phyloP scores from a whole-genome alignment of 1,140 invertebrate genomes.

The Drosophila prosaltans region DNA sequence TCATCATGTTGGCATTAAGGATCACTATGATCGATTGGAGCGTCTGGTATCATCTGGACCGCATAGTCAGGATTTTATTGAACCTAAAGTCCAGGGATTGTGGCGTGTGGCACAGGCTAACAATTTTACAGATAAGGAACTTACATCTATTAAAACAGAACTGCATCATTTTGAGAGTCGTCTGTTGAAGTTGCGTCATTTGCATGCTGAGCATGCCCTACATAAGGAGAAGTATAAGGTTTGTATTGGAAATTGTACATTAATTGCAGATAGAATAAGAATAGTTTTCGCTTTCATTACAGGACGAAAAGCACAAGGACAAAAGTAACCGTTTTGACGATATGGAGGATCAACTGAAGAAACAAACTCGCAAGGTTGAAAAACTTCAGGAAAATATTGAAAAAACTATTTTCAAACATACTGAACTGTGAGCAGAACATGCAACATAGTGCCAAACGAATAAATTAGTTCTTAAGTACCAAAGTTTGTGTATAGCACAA shows the following conservation, averaged over 20 bases:
- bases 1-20: slow-evolving; percentile 90
- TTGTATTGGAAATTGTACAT: slow-evolving; percentile 4
- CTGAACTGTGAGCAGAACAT: slow-evolving; percentile 84
- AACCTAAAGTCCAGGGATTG: slow-evolving; percentile 93
- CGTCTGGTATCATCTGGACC: slow-evolving; percentile 88
- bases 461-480: slow-evolving; percentile 54
- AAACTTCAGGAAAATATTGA: slow-evolving; percentile 94
- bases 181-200: slow-evolving; percentile 91
- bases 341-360: slow-evolving; percentile 90
- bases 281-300: slow-evolving; percentile 31
- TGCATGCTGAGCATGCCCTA: slow-evolving; percentile 90
- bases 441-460: slow-evolving; percentile 59
- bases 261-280: background rate
- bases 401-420: slow-evolving; percentile 89
- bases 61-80: slow-evolving; percentile 92
- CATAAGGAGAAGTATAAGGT: slow-evolving; percentile 86
- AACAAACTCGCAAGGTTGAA: slow-evolving; percentile 92
- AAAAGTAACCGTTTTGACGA: slow-evolving; percentile 86
- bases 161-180: slow-evolving; percentile 94
- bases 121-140: slow-evolving; percentile 91
- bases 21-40: slow-evolving; percentile 91
- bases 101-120: slow-evolving; percentile 92
- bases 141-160: slow-evolving; percentile 93
- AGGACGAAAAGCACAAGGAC: slow-evolving; percentile 86
- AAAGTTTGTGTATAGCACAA: slow-evolving; percentile 38